These are phyloP conservation scores for Alauda arvensis DNA, from an alignment of 2,797 vertebrate genomes.

Conservation along the genomic window DNA sequence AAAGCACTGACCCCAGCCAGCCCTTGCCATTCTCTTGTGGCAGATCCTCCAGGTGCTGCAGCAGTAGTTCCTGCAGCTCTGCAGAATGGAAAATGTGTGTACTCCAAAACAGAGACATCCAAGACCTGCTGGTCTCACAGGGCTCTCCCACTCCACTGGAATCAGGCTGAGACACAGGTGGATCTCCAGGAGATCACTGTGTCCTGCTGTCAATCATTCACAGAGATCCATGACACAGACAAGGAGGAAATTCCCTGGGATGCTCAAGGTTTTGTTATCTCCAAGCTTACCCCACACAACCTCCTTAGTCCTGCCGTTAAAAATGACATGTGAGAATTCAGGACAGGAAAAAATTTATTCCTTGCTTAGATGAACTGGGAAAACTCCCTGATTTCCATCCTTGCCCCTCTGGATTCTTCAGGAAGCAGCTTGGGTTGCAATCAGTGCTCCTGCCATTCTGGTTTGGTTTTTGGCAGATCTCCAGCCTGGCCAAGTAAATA, in stretches of 20 bases:
- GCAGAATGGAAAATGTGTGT: neutral
- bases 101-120: neutral
- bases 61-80: neutral
- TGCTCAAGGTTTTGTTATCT: neutral
- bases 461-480: conserved; percentile 2
- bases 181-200: neutral
- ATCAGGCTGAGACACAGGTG: neutral
- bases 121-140: neutral
- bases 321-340: neutral
- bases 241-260: neutral
- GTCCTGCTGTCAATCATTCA: rapidly evolving
- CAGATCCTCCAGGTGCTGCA: neutral
- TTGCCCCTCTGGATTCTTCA: neutral
- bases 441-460: neutral
- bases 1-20: neutral
- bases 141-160: neutral
- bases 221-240: neutral
- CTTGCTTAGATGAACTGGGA: neutral
- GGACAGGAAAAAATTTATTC: neutral
- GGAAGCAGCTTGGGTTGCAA: neutral
- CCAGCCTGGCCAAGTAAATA: conserved; percentile 4
- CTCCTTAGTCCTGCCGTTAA: neutral
- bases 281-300: neutral
- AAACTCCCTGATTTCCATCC: neutral
- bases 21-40: neutral